Percentiles rank a stretch among this genome's conserved stretches.
phyloP scores from a whole-genome alignment of 2,797 vertebrate species.

The Phrynocephalus guinanensis region DNA sequence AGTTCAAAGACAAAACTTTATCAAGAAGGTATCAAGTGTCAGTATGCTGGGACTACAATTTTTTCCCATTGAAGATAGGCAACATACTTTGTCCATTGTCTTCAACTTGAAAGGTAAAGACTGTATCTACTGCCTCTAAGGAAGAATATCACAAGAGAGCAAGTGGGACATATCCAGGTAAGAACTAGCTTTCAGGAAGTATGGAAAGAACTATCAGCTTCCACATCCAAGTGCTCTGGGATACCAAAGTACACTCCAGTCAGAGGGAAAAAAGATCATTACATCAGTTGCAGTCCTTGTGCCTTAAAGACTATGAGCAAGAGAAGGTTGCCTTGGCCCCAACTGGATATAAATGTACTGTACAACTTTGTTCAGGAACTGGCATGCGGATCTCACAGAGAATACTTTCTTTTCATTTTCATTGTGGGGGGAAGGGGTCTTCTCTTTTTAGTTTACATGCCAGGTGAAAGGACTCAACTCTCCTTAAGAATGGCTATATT shows the following conservation, averaged over 20 bases:
- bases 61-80: not conserved
- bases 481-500: not conserved
- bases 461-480: not conserved
- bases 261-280: not conserved
- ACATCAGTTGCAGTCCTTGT: not conserved
- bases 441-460: not conserved
- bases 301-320: not conserved
- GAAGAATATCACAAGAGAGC: not conserved
- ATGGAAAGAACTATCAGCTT: not conserved
- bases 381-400: not conserved
- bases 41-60: not conserved
- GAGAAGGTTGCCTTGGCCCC: not conserved
- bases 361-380: not conserved
- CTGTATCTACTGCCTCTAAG: not conserved
- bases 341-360: not conserved
- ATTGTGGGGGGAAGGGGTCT: not conserved
- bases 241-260: not conserved
- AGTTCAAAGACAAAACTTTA: conserved; percentile 59
- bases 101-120: not conserved
- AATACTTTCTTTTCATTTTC: not conserved
- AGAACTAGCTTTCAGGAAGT: not conserved
- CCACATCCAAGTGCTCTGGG: not conserved
- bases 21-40: conserved; percentile 53
- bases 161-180: not conserved
- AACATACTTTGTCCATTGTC: not conserved